Base-by-base conservation (phyloP, 2,113 vertebrate species). In the Ifrita kowaldi region DNA sequence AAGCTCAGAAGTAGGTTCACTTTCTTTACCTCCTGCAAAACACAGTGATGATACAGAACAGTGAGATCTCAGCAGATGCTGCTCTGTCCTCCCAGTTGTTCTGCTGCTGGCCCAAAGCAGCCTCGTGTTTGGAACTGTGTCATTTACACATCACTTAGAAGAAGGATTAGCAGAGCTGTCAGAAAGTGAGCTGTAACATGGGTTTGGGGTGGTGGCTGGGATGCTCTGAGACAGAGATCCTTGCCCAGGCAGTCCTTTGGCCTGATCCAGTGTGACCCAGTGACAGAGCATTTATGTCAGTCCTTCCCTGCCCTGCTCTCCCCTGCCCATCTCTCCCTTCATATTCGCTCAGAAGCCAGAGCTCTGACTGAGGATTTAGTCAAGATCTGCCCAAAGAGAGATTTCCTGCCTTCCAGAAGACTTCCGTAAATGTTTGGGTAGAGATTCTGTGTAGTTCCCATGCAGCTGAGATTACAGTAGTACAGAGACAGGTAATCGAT, bases 331-430 rank as follows among this genome's bases (percentile, higher is more conserved):
- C 27, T 65, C 50, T 85, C 33, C 33, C 26, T 33, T 18, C 11
- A 11, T 0, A 0, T 15, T 19, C 3, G 0, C 37, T 59, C 42
- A 62, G 23, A 24, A 42, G 16, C 17, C 41, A 70, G 50, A 88
- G 16, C 9, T 83, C 46, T 67, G 23, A 23, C 17, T 67, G 42
- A 75, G 57, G 49, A 63, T 76, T 46, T 46, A 64, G 39, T 7
- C 30, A 41, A 55, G 57, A 64, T 64, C 46, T 47, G 13, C 39
- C 22, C 3, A 13, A 73, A 81, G 13, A 46, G 16, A 35, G 17
- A 37, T 68, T 89, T 76, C 18, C 50, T 60, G 8, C 41, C 44
- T 92, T 64, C 59, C 77, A 47, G 37, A 7, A 68, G 27, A 62
- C 12, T 56, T 78, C 53, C 32, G 35, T 10, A 56, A 65, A 47